Evolutionary conservation across 2,797 vertebrate genomes (phyloP), one percentile per base, ranked within the genome.

Genomic region (Benthosema pterotum): DNA sequence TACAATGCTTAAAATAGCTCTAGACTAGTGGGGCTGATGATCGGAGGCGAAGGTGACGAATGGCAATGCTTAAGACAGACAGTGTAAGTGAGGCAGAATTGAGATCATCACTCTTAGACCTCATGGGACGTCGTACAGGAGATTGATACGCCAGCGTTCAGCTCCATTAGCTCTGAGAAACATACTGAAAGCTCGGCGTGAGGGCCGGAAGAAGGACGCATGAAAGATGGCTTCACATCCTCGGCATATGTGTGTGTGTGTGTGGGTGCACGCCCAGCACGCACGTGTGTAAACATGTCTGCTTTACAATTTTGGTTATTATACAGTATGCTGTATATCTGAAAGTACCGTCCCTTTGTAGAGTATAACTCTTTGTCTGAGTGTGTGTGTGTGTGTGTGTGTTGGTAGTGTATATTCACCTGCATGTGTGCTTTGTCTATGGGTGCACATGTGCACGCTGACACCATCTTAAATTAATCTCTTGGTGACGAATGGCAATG

Each of bases 401-500:
- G 54, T 13, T 12, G 4, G 9, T 43, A n/a, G 54, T 43, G 15
- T 42, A 63, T 60, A 67, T 57, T 60, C 6, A 8, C 6, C 0
- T 8, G 32, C 6, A 38, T 38, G 32, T 38, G 32, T 38, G 11
- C 32, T 38, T 9, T 48, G 19, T 18, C 42, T 25, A 12, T 59
- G 7, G 25, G 17, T 25, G 25, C 5, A n/a, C 48, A 65, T 74
- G 62, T 72, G 65, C 65, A 73, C 64, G 59, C 71, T 46, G 74
- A 66, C 70, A 12, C 68, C 48, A 42, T 60, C 58, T 53, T 51
- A 66, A 78, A 73, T 71, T 63, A 65, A 67, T 14, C 1, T 25
- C 18, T 45, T 17, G 57, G 64, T 65, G 77, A 81, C 74, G 63
- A 63, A 81, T 69, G 64, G 13, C 12, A 16, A 15, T 14, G 57